Evolutionary conservation across 2,888 invertebrate species (phyloP).

Genomic region (Globia sparganii): DNA sequence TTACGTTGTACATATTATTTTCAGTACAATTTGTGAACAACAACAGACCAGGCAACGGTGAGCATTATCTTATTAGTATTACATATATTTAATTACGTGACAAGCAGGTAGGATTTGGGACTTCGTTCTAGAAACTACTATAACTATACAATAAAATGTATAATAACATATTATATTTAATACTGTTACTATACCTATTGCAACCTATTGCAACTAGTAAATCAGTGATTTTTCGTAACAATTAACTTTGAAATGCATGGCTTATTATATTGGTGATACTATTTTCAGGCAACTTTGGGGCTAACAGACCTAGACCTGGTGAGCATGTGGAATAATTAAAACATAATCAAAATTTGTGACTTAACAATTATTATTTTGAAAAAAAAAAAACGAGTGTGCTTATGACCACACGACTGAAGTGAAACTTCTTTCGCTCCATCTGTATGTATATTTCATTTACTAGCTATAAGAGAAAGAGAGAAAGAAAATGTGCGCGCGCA

Average conservation of each 20-base stretch:
- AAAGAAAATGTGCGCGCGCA: too few species aligned
- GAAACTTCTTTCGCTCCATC: too few species aligned
- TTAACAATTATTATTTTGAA: background rate
- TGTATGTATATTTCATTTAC: too few species aligned
- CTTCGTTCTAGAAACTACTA: too few species aligned
- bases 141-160: background rate
- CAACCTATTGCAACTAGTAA: too few species aligned
- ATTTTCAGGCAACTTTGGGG: conserved; percentile 32
- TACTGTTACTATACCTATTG: background rate
- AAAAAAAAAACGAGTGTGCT: too few species aligned
- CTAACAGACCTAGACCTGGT: conserved; percentile 34
- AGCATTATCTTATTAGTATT: conserved; percentile 2
- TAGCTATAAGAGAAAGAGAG: too few species aligned
- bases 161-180: background rate
- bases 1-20: conserved; percentile 35
- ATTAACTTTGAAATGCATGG: conserved; percentile 6
- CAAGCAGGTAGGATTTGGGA: background rate
- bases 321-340: conserved; percentile 21
- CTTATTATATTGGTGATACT: conserved; percentile 18
- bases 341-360: background rate
- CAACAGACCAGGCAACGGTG: conserved; percentile 31
- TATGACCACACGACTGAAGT: too few species aligned
- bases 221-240: background rate
- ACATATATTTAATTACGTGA: background rate
- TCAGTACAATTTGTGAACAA: conserved; percentile 42